Evolutionary conservation across 2,113 vertebrate genomes (phyloP).

Genomic region (Myiopsitta monachus): DNA sequence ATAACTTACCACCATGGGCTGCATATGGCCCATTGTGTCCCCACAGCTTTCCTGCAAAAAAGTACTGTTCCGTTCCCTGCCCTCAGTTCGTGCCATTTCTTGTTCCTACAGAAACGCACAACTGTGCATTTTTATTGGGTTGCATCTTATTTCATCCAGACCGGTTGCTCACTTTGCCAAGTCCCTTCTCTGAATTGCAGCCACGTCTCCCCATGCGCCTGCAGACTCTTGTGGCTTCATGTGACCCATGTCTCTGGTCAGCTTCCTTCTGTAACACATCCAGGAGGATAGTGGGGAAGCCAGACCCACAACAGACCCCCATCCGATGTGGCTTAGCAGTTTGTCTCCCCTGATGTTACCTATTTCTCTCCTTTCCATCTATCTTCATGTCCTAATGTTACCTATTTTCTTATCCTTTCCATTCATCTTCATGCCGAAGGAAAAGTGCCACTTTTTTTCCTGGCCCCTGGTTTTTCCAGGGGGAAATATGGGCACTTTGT

Average conservation of each 20-base stretch:
- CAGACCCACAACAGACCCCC: neutral
- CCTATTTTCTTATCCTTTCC: neutral
- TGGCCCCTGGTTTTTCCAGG: neutral
- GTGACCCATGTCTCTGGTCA: neutral
- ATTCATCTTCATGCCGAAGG: neutral
- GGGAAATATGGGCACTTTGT: fast-evolving
- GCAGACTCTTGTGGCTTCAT: neutral
- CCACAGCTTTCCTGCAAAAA: neutral
- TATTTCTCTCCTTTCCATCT: neutral
- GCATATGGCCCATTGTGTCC: neutral
- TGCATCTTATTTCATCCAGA: neutral
- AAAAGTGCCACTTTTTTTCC: neutral
- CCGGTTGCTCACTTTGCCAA: neutral
- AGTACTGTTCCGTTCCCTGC: constrained; percentile 41
- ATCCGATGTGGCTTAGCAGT: fast-evolving
- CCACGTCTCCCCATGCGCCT: neutral
- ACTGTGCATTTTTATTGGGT: constrained; percentile 9
- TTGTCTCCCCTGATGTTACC: neutral
- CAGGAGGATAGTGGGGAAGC: neutral
- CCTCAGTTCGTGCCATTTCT: neutral
- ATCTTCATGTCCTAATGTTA: neutral
- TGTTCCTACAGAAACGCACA: neutral
- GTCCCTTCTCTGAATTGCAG: constrained; percentile 19
- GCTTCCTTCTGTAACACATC: neutral
- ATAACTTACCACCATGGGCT: neutral